Conservation (phyloP, 2,888 invertebrate species). For the Bembecia ichneumoniformis region DNA sequence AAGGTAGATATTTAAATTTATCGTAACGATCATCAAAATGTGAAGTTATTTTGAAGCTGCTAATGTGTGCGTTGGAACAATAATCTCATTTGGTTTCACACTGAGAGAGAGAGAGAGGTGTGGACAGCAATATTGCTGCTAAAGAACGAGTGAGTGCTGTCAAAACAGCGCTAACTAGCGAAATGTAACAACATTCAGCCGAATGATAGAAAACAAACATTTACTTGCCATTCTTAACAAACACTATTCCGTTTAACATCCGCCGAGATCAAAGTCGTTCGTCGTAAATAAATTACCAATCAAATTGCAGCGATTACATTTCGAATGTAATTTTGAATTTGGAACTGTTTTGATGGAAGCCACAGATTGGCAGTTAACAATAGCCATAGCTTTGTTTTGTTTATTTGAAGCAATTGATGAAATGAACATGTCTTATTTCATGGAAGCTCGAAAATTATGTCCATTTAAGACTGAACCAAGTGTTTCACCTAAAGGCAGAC, state of each 20-base stretch:
- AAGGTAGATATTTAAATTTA: too few relatives aligned
- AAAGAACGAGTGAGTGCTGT: slow-evolving; percentile 54
- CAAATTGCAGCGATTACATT: slow-evolving; percentile 21
- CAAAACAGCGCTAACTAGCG: slow-evolving; percentile 65
- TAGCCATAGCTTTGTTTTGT: neutral
- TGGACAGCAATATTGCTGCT: slow-evolving; percentile 56
- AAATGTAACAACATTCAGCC: slow-evolving; percentile 60
- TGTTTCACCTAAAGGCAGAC: too few relatives aligned
- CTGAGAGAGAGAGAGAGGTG: slow-evolving; percentile 30
- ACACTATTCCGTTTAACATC: slow-evolving; percentile 57
- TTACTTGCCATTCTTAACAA: slow-evolving; percentile 53
- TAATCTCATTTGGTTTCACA: slow-evolving; percentile 31
- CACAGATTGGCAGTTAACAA: neutral
- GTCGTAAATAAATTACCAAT: slow-evolving; percentile 40
- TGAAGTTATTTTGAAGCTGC: neutral
- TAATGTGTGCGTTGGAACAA: neutral
- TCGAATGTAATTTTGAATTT: slow-evolving; percentile 34
- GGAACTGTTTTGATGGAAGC: slow-evolving; percentile 20
- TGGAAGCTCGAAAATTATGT: too few relatives aligned
- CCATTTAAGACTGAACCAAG: too few relatives aligned
- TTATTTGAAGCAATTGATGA: too few relatives aligned
- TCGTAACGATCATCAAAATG: neutral
- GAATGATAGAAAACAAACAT: slow-evolving; percentile 69
- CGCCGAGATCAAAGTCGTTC: slow-evolving; percentile 55
- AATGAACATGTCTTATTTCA: too few relatives aligned